Evolutionary conservation across 92 coral and sea anemone species (phyloP).

Genomic region (Phenganax subtilis): DNA sequence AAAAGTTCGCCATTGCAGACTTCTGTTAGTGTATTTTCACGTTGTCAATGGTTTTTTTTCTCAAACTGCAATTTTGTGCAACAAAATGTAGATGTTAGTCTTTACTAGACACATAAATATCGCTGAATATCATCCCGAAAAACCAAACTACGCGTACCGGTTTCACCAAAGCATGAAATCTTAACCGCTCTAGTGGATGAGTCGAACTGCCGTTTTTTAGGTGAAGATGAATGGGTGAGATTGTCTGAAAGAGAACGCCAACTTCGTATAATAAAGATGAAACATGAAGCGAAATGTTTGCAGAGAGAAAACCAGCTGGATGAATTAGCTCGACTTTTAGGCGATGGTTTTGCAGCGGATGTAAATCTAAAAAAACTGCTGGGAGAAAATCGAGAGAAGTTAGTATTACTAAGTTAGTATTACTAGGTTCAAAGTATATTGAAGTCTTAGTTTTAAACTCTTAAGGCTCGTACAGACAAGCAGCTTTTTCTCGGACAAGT

Average conservation of each 20-base stretch:
- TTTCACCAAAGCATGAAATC: too few relatives aligned
- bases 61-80: too few relatives aligned
- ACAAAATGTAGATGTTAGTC: too few relatives aligned
- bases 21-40: too few relatives aligned
- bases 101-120: too few relatives aligned
- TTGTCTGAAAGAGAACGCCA: slow-evolving; percentile 91
- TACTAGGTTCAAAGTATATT: not conserved
- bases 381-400: slow-evolving; percentile 96
- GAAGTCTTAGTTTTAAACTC: not conserved
- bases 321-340: slow-evolving; percentile 72
- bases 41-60: too few relatives aligned
- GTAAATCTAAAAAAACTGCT: slow-evolving; percentile 79
- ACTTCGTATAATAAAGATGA: slow-evolving; percentile 74
- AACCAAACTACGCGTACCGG: too few relatives aligned
- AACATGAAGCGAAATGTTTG: slow-evolving; percentile 82
- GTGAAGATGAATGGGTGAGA: slow-evolving; percentile 88
- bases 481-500: too few relatives aligned
- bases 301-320: slow-evolving; percentile 80
- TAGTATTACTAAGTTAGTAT: not conserved
- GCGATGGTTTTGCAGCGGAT: slow-evolving; percentile 91
- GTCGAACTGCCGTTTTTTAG: slow-evolving; percentile 34
- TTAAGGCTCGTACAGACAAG: not conserved
- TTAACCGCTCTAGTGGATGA: too few relatives aligned
- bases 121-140: too few relatives aligned
- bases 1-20: not conserved